Percentiles rank a stretch among this genome's conserved stretches.
Conservation (phyloP, 2,113 vertebrate species). For the Cygnus atratus region DNA sequence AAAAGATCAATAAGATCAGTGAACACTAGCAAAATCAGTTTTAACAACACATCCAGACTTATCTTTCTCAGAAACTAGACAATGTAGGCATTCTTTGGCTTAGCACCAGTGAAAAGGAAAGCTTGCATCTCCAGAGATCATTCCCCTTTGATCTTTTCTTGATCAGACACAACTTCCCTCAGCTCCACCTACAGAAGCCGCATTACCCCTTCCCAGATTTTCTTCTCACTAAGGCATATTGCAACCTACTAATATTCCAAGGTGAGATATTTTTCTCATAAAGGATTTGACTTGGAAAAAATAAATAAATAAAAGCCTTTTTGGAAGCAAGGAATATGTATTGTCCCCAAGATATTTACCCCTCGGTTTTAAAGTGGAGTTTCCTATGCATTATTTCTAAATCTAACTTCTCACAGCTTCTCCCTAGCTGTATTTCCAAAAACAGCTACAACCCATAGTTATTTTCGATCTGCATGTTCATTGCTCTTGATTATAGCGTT, state of each 20-base stretch:
- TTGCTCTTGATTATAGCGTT: background rate
- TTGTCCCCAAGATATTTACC: background rate
- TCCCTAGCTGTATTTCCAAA: background rate
- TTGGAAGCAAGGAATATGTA: background rate
- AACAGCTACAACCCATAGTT: background rate
- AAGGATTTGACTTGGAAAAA: background rate
- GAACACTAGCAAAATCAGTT: slow-evolving; percentile 24
- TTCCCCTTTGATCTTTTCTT: slow-evolving; percentile 4
- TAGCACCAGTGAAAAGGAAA: background rate
- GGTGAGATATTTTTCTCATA: background rate
- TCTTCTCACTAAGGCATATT: accelerated
- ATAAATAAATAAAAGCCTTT: background rate
- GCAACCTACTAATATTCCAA: background rate
- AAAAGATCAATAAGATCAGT: slow-evolving; percentile 33
- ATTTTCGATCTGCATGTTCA: background rate
- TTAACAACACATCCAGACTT: slow-evolving; percentile 28
- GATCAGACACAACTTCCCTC: background rate
- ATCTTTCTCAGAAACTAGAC: slow-evolving; percentile 28
- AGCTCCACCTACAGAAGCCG: background rate
- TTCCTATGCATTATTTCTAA: background rate
- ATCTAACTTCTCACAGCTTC: background rate
- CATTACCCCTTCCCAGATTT: background rate
- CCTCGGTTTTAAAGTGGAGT: background rate
- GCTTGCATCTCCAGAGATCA: slow-evolving; percentile 9
- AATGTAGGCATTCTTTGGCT: background rate